Evolutionary conservation across 2,113 vertebrate species (phyloP).

Genomic region (Cyprinodon tularosa): DNA sequence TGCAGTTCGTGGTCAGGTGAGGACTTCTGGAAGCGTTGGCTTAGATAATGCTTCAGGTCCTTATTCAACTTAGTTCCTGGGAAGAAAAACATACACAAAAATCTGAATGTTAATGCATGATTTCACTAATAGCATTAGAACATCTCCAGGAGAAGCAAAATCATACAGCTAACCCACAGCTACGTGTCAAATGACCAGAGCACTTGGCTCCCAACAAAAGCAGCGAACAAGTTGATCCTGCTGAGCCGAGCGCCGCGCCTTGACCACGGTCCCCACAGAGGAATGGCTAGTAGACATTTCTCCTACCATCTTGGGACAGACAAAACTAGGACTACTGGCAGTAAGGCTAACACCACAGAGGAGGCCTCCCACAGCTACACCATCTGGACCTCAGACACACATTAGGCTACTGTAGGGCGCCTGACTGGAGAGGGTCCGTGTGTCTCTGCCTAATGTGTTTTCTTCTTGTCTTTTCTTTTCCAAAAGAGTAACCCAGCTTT

Average conservation of each 20-base stretch:
- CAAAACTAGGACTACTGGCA: slow-evolving; percentile 56
- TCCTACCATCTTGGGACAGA: slow-evolving; percentile 18
- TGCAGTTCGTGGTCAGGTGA: slow-evolving; percentile 94
- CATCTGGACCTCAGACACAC: slow-evolving; percentile 81
- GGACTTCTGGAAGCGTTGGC: slow-evolving; percentile 96
- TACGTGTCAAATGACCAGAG: slow-evolving; percentile 31
- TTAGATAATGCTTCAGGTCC: slow-evolving; percentile 94
- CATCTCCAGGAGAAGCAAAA: slow-evolving; percentile 5
- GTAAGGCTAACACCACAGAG: slow-evolving; percentile 50
- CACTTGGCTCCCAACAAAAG: slow-evolving; percentile 22
- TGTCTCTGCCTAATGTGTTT: slow-evolving; percentile 1
- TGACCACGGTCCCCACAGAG: slow-evolving; percentile 63
- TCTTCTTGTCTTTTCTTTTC: slow-evolving; percentile 1
- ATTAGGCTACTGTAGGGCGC: slow-evolving; percentile 65
- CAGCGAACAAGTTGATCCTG: slow-evolving; percentile 19
- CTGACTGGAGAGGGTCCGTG: slow-evolving; percentile 55
- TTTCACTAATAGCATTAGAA: slow-evolving; percentile 4
- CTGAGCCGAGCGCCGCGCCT: slow-evolving; percentile 20
- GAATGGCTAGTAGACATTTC: slow-evolving; percentile 47
- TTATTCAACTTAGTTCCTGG: slow-evolving; percentile 94
- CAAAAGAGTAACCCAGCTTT: slow-evolving; percentile 29
- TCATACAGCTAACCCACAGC: slow-evolving; percentile 2
- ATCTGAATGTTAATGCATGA: slow-evolving; percentile 31
- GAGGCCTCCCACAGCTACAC: slow-evolving; percentile 73
- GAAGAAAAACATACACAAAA: slow-evolving; percentile 59